Evolutionary conservation across 1,140 invertebrate species (phyloP).

Genomic region (Telenomus remus): DNA sequence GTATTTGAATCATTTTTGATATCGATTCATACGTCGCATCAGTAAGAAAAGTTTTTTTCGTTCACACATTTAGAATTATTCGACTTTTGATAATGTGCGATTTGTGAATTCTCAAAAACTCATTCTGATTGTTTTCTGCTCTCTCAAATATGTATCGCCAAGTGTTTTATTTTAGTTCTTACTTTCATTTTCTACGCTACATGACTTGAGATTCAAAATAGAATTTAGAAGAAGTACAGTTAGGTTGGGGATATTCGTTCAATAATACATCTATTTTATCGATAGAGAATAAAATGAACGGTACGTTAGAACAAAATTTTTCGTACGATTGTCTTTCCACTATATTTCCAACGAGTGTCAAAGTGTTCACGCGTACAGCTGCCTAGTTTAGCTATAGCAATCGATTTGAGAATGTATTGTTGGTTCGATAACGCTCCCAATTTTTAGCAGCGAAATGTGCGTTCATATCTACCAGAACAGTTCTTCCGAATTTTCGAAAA

Average conservation of each 20-base stretch:
- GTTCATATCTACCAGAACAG: neutral
- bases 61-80: slow-evolving; percentile 22
- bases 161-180: too few relatives aligned
- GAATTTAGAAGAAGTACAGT: too few relatives aligned
- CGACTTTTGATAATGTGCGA: slow-evolving; percentile 12
- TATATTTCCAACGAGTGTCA: neutral
- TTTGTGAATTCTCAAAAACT: neutral
- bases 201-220: too few relatives aligned
- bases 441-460: slow-evolving; percentile 10
- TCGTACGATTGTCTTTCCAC: too few relatives aligned
- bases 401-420: slow-evolving; percentile 6
- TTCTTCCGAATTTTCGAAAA: neutral
- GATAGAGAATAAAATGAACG: too few relatives aligned
- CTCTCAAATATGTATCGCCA: too few relatives aligned
- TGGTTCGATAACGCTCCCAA: slow-evolving; percentile 11
- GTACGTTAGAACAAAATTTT: too few relatives aligned
- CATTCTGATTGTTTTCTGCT: too few relatives aligned
- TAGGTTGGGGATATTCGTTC: too few relatives aligned
- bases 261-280: too few relatives aligned
- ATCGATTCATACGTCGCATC: slow-evolving; percentile 29
- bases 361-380: neutral
- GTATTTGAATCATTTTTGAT: slow-evolving; percentile 29
- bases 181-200: too few relatives aligned
- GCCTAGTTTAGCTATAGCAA: slow-evolving; percentile 3
- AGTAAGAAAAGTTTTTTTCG: slow-evolving; percentile 7